Evolutionary conservation across 2,113 vertebrate genomes (phyloP).

Genomic region (Ictidomys tridecemlineatus): DNA sequence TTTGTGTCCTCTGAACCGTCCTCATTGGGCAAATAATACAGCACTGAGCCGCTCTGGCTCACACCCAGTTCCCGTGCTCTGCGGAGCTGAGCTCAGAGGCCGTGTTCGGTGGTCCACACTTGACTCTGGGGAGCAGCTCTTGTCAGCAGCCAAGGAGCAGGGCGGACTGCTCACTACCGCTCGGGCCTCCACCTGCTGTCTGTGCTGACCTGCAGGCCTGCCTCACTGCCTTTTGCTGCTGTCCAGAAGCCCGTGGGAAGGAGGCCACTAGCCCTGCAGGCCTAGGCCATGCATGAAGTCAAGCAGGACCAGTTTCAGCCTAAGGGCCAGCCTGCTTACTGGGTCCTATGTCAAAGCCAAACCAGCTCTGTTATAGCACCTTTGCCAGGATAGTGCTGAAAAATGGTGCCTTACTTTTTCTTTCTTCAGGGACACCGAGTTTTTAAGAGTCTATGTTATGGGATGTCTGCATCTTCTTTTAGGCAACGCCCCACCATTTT

Average conservation of each 20-base stretch:
- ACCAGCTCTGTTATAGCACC: background rate
- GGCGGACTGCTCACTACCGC: too few species aligned
- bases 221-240: rapidly evolving
- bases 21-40: background rate
- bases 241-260: background rate
- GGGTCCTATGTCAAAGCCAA: rapidly evolving
- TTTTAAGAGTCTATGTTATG: background rate
- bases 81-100: rapidly evolving
- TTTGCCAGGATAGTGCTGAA: background rate
- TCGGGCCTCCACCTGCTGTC: too few species aligned
- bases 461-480: background rate
- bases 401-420: background rate
- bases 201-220: background rate
- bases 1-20: too few species aligned
- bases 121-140: rapidly evolving
- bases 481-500: background rate
- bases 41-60: background rate
- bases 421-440: background rate
- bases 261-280: background rate
- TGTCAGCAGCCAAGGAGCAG: background rate
- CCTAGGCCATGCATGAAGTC: background rate
- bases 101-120: rapidly evolving
- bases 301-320: background rate
- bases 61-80: rapidly evolving
- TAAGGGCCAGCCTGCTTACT: background rate